Evolutionary conservation across 2,888 invertebrate species (phyloP), one percentile per base, ranked within the genome.

Genomic region (Drosophila pseudotakahashii): DNA sequence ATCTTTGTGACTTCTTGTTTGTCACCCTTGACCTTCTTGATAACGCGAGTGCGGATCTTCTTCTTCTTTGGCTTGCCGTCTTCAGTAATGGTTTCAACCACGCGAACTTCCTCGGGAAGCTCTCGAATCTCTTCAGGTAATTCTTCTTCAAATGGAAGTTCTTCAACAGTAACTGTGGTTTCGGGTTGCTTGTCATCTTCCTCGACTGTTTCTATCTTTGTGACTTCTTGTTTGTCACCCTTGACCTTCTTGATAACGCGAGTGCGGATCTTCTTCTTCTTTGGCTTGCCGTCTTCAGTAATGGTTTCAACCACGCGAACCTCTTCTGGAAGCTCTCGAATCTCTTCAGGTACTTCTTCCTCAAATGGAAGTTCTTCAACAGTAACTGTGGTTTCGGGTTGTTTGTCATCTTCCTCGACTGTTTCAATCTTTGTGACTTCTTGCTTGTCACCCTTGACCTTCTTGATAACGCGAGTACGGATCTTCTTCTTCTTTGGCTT

Each of bases 401-500:
- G 26, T 7, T 45, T 45, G 13, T 45, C 45, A 26, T 45, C 45
- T n/a, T 45, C 45, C 26, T 45, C 45, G 26, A 45, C 26, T 4
- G 26, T 45, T 45, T 45, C 45, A n/a, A 45, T 45, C 26, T 45
- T 45, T 9, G 45, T 45, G n/a, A 45, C 58, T 32, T 72, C 71
- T 68, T 72, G 71, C 6, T 72, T 72, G 36, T 68, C 61, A 6
- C 71, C 71, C 68, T 68, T 72, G 19, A 72, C 53, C 62, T 72
- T 72, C 26, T 72, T 72, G 32, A 72, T 72, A 2, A 72, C 37
- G n/a, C 72, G 72, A n/a, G 72, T 73, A 14, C 69, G 72, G 9
- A 73, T 69, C 52, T 73, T 45, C 26, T 45, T 45, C 45, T 45
- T 45, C 26, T 45, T 45, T 26, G 45, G 26, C 45, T 45, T 45